Conservation (phyloP, 2,113 vertebrate genomes). For the Paradisaea rubra region DNA sequence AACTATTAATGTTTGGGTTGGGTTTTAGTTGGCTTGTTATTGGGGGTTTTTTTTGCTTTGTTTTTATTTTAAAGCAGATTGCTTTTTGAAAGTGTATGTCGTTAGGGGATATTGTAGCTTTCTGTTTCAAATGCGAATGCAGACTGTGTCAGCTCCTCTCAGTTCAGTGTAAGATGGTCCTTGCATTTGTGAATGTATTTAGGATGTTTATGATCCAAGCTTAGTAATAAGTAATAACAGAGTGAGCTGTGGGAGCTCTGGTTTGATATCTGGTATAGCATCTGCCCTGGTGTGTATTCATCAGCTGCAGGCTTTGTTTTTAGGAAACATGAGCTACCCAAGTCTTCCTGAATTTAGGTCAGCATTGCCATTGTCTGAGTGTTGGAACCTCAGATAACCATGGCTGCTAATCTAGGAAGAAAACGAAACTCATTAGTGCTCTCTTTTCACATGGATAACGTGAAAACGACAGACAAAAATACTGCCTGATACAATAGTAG, state of each 20-base stretch:
- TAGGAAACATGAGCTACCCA: constrained; percentile 1
- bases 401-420: neutral
- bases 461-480: neutral
- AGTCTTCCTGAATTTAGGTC: constrained; percentile 33
- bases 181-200: neutral
- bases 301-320: constrained; percentile 16
- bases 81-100: neutral
- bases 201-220: neutral
- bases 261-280: neutral
- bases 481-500: neutral
- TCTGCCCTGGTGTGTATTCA: neutral
- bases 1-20: neutral
- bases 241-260: neutral
- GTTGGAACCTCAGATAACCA: neutral
- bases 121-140: neutral
- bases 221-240: neutral
- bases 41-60: neutral
- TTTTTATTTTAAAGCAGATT: neutral
- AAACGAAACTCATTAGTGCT: neutral
- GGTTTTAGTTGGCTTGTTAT: neutral
- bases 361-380: neutral
- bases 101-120: neutral
- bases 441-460: neutral
- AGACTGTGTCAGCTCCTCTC: neutral
- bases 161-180: neutral